These are phyloP conservation scores for Lordiphosa mommai DNA, from an alignment of 1,140 invertebrate species.

Conservation along the genomic window DNA sequence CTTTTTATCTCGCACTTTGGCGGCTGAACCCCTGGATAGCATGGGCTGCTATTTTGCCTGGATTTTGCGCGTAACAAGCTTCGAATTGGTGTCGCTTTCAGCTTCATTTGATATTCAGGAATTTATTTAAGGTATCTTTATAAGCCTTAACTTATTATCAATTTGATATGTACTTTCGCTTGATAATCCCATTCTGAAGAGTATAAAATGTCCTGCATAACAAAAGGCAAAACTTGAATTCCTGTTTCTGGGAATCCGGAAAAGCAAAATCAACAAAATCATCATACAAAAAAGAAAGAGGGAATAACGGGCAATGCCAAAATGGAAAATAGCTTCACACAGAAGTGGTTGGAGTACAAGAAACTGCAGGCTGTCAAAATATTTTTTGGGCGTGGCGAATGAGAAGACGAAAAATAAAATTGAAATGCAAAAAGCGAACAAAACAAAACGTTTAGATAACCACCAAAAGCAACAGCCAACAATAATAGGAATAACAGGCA, in stretches of 20 bases:
- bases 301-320: constrained; percentile 12
- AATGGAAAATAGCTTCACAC: constrained; percentile 38
- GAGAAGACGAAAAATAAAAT: constrained; percentile 38
- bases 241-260: constrained; percentile 27
- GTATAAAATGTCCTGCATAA: constrained; percentile 12
- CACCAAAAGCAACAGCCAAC: constrained; percentile 47
- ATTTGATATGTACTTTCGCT: too few species aligned
- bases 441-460: constrained; percentile 70
- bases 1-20: too few species aligned
- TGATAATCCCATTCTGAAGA: not conserved
- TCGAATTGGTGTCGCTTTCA: too few species aligned
- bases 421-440: constrained; percentile 62
- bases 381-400: constrained; percentile 2
- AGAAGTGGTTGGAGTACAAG: not conserved
- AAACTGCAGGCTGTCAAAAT: constrained; percentile 4
- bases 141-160: too few species aligned
- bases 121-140: too few species aligned
- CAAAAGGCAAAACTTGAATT: constrained; percentile 15
- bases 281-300: constrained; percentile 54
- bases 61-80: too few species aligned
- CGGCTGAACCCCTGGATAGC: too few species aligned
- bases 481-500: constrained; percentile 17
- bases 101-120: too few species aligned
- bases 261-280: constrained; percentile 73
- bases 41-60: too few species aligned